Percentiles rank a stretch among this genome's conserved stretches.
These are phyloP conservation scores for Erebia palarica DNA, from an alignment of 2,888 invertebrate genomes.

Conservation along the genomic window DNA sequence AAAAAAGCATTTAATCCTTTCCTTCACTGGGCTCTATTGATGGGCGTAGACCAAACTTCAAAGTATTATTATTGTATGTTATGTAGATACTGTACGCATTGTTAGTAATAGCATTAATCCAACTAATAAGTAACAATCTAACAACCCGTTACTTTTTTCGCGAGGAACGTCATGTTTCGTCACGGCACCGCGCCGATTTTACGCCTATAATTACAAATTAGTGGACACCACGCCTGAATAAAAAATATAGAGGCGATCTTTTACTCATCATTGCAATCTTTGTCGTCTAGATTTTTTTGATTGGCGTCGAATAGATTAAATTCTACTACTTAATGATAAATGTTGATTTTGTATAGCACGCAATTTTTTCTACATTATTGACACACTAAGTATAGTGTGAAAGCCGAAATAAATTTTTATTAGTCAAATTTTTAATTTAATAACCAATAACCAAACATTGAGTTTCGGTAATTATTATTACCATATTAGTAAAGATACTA, in stretches of 20 bases:
- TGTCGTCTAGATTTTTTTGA: conserved; percentile 28
- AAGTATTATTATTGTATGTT: conserved; percentile 4
- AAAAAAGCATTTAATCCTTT: background rate
- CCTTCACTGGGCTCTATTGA: too few species aligned
- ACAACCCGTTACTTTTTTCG: conserved; percentile 71
- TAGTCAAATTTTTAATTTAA: too few species aligned
- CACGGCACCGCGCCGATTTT: conserved; percentile 63
- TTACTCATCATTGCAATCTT: conserved; percentile 30
- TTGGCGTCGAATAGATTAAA: conserved; percentile 3
- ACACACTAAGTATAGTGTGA: too few species aligned
- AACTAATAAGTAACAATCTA: conserved; percentile 48
- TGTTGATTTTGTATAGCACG: background rate
- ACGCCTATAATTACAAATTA: conserved; percentile 70
- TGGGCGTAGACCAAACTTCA: too few species aligned
- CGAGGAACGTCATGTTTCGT: conserved; percentile 57
- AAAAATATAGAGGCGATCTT: conserved; percentile 34
- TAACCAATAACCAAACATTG: too few species aligned
- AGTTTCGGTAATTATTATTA: background rate
- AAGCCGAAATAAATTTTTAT: too few species aligned
- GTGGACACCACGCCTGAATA: conserved; percentile 43
- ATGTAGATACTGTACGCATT: conserved; percentile 47
- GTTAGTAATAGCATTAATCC: conserved; percentile 52
- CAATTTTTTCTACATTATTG: too few species aligned
- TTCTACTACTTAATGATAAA: background rate
- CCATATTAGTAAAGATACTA: background rate